Evolutionary conservation across 2,797 vertebrate genomes (phyloP).

Genomic region (Bryconaethiops microstoma): DNA sequence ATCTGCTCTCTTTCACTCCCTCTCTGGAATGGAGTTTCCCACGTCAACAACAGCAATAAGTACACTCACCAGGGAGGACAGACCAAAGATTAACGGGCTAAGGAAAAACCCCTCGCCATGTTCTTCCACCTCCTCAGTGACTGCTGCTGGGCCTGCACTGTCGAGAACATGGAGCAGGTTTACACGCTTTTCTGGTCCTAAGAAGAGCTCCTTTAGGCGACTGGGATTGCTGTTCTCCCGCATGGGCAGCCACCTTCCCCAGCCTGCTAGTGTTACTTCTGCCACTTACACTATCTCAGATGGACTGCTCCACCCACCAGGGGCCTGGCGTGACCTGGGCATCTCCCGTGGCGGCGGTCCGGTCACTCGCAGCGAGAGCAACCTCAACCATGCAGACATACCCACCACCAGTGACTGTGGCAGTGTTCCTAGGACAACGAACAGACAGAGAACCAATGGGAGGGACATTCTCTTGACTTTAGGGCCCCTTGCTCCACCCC

Average conservation of each 20-base stretch:
- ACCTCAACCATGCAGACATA: slow-evolving; percentile 88
- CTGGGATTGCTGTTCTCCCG: slow-evolving; percentile 91
- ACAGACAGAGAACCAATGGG: slow-evolving; percentile 73
- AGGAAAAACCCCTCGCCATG: slow-evolving; percentile 77
- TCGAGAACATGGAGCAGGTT: slow-evolving; percentile 78
- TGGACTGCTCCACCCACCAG: slow-evolving; percentile 86
- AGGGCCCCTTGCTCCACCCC: slow-evolving; percentile 71
- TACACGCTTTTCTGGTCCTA: slow-evolving; percentile 82
- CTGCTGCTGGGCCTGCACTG: slow-evolving; percentile 56
- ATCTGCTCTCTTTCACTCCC: slow-evolving; percentile 86
- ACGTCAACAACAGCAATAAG: slow-evolving; percentile 1
- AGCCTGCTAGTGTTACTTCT: slow-evolving; percentile 79
- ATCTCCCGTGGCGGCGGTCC: slow-evolving; percentile 79
- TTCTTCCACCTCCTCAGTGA: slow-evolving; percentile 56
- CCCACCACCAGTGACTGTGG: slow-evolving; percentile 60
- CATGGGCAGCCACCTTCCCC: slow-evolving; percentile 84
- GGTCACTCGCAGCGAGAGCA: slow-evolving; percentile 88
- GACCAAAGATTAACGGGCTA: slow-evolving; percentile 89
- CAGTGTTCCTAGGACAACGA: slow-evolving; percentile 58
- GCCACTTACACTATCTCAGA: slow-evolving; percentile 93
- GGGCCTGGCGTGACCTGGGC: slow-evolving; percentile 85
- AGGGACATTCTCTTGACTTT: slow-evolving; percentile 83
- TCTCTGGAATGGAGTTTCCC: slow-evolving; percentile 80
- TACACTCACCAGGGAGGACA: slow-evolving; percentile 77
- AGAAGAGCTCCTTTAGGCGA: slow-evolving; percentile 90